phyloP scores from a whole-genome alignment of 2,797 vertebrate species.

The Betta splendens region DNA sequence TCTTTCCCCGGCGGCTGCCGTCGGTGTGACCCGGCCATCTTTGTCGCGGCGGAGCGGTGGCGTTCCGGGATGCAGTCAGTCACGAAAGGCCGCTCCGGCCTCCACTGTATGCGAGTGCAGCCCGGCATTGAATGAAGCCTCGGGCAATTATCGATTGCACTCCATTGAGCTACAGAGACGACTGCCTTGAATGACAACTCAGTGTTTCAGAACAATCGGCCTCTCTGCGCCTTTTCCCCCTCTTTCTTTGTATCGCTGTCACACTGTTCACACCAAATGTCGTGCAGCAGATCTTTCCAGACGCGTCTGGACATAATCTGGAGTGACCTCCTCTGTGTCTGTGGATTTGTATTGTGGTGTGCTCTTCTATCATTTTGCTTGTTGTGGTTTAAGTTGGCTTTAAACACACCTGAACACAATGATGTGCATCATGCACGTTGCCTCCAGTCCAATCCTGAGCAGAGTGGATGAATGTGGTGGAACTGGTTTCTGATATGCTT shows the following conservation, averaged over 20 bases:
- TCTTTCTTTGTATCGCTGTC: constrained; percentile 23
- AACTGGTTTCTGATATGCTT: constrained; percentile 8
- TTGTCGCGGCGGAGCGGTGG: constrained; percentile 12
- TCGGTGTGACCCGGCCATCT: constrained; percentile 6
- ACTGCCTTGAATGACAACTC: constrained; percentile 65
- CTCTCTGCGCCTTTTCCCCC: constrained; percentile 25
- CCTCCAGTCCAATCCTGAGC: not conserved
- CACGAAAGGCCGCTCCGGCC: constrained; percentile 61
- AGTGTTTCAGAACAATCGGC: constrained; percentile 50
- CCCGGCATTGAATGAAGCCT: constrained; percentile 55
- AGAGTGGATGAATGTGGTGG: constrained; percentile 12
- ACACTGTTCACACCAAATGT: constrained; percentile 12
- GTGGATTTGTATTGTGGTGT: not conserved
- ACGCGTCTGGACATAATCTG: not conserved
- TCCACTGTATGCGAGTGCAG: constrained; percentile 55
- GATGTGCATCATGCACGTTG: not conserved
- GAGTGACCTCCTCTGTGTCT: not conserved
- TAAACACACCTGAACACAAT: not conserved
- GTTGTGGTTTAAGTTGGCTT: not conserved
- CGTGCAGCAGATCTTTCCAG: not conserved
- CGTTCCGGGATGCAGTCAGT: constrained; percentile 45
- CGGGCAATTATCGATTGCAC: constrained; percentile 71
- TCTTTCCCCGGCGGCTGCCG: constrained; percentile 2
- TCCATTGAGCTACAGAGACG: constrained; percentile 63
- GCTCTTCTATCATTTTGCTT: not conserved